Evolutionary conservation across 2,113 vertebrate genomes (phyloP).

Genomic region (Chroicocephalus ridibundus): DNA sequence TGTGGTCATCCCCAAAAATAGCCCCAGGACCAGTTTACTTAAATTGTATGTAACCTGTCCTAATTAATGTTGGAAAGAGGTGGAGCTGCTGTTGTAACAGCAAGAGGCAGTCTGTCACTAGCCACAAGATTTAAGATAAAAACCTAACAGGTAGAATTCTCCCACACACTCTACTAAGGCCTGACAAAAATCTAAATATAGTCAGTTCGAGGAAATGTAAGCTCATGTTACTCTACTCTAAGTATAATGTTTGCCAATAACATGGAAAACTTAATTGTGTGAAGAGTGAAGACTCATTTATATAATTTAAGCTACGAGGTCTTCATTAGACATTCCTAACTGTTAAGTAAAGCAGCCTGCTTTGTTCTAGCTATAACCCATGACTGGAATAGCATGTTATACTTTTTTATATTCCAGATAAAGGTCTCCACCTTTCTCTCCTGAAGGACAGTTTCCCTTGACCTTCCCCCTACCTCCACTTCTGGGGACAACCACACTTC

Average conservation of each 20-base stretch:
- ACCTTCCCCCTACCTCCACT: background rate
- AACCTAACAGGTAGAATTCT: constrained; percentile 12
- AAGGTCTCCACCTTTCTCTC: background rate
- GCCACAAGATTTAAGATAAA: constrained; percentile 61
- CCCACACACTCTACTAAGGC: background rate
- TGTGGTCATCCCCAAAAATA: constrained; percentile 31
- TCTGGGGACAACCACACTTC: background rate
- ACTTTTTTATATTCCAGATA: background rate
- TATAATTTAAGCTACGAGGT: background rate
- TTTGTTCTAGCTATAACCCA: background rate
- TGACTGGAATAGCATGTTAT: background rate
- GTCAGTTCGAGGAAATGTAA: background rate
- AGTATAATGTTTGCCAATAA: background rate
- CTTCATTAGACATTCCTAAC: background rate
- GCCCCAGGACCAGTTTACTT: constrained; percentile 32
- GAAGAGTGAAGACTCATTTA: constrained; percentile 3
- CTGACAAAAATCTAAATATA: constrained; percentile 21
- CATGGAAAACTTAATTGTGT: background rate
- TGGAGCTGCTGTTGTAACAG: constrained; percentile 29
- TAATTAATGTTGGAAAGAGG: constrained; percentile 42
- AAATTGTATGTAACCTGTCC: background rate
- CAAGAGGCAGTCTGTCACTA: constrained; percentile 33
- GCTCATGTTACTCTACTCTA: background rate
- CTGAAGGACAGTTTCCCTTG: background rate
- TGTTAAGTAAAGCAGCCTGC: background rate